These are phyloP conservation scores for Pterocles orientalis DNA, from an alignment of 2,113 vertebrate species.

Conservation along the genomic window DNA sequence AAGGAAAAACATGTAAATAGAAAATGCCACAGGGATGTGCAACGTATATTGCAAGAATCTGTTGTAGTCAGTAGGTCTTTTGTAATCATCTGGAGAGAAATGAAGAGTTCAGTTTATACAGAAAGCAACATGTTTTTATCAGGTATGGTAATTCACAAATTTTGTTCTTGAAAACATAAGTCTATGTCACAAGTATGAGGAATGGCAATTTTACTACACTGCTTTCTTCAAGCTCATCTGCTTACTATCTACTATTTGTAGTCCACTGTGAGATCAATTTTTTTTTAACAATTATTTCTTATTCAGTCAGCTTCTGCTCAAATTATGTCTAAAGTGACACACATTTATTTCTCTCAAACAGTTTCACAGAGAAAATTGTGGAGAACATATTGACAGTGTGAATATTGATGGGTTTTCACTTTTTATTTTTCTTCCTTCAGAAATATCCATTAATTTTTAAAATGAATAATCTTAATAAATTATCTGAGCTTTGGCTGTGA, in stretches of 20 bases:
- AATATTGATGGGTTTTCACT: accelerated
- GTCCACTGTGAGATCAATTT: background rate
- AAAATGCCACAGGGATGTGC: background rate
- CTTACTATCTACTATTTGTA: background rate
- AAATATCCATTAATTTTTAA: background rate
- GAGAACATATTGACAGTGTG: background rate
- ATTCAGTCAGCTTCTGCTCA: background rate
- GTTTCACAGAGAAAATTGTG: background rate
- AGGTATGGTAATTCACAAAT: background rate
- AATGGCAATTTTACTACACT: background rate
- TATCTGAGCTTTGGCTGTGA: background rate
- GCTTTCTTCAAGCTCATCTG: background rate
- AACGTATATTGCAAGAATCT: background rate
- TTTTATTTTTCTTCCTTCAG: background rate
- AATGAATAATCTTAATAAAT: background rate
- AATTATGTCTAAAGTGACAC: background rate
- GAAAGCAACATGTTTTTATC: background rate
- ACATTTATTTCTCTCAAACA: background rate
- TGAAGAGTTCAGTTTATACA: background rate
- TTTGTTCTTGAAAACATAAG: background rate
- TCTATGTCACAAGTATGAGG: background rate
- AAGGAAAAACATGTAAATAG: background rate
- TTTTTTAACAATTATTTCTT: background rate
- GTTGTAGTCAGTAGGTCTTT: background rate
- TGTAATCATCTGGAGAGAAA: background rate